These are phyloP conservation scores for Piezodorus guildinii DNA, from an alignment of 1,140 invertebrate species.

Conservation along the genomic window DNA sequence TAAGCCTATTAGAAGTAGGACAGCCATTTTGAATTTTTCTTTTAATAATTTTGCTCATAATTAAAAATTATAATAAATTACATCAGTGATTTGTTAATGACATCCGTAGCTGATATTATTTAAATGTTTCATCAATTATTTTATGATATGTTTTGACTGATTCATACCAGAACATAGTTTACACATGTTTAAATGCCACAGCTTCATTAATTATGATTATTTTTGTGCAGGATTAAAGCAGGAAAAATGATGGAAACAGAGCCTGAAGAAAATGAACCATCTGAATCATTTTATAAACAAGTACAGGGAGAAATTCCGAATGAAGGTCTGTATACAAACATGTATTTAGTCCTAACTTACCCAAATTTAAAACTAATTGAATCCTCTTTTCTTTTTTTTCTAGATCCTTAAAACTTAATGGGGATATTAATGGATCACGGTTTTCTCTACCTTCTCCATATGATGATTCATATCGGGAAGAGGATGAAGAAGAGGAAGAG, in stretches of 20 bases:
- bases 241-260: constrained; percentile 9
- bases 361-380: background rate
- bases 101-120: too few relatives aligned
- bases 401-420: constrained; percentile 34
- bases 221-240: too few relatives aligned
- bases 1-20: constrained; percentile 18
- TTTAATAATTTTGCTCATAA: constrained; percentile 16
- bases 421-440: constrained; percentile 33
- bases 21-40: constrained; percentile 24
- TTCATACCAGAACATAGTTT: too few relatives aligned
- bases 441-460: constrained; percentile 4
- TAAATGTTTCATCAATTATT: too few relatives aligned
- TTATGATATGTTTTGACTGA: too few relatives aligned
- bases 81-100: constrained; percentile 12
- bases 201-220: background rate
- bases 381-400: constrained; percentile 30
- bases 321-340: background rate
- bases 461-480: background rate
- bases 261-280: constrained; percentile 1
- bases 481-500: constrained; percentile 24
- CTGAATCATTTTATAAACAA: constrained; percentile 4
- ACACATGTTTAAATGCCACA: background rate
- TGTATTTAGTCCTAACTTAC: background rate
- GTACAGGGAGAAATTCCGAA: background rate
- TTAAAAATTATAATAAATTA: constrained; percentile 21